phyloP scores from a whole-genome alignment of 2,113 vertebrate genomes.

The Dinomys branickii region DNA sequence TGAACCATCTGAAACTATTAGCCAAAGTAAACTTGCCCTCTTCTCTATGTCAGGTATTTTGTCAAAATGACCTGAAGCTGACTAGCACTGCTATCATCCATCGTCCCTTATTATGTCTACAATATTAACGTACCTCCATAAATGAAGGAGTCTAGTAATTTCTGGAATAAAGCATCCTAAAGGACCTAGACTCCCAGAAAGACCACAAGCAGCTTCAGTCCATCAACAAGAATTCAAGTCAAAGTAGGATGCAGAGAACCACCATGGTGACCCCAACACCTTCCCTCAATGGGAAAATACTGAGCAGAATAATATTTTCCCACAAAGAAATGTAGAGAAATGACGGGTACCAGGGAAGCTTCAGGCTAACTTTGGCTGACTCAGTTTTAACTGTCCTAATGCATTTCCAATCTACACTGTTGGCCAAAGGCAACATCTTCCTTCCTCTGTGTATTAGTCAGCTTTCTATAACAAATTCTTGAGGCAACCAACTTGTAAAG shows the following conservation, averaged over 20 bases:
- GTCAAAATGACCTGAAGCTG: not conserved
- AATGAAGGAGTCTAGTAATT: not conserved
- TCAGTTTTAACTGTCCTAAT: not conserved
- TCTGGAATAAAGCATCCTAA: not conserved
- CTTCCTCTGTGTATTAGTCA: not conserved
- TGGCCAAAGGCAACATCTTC: not conserved
- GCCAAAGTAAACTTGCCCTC: not conserved
- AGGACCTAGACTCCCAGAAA: not conserved
- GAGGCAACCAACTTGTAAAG: not conserved
- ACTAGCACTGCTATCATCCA: not conserved
- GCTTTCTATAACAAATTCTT: not conserved
- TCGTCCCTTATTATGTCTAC: not conserved
- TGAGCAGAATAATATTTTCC: not conserved
- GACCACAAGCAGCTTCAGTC: not conserved
- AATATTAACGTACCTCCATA: not conserved
- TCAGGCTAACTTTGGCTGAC: not conserved
- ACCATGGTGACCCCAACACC: not conserved
- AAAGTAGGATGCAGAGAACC: not conserved
- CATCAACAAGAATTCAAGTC: not conserved
- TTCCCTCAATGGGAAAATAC: not conserved
- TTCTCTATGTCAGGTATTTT: not conserved
- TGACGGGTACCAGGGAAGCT: not conserved
- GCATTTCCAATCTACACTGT: not conserved
- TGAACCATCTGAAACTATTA: not conserved
- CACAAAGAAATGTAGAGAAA: not conserved